Evolutionary conservation across 35 echinoderm and acorn worm species (phyloP), one percentile per base, ranked within the genome.

Genomic region (Diadema setosum): DNA sequence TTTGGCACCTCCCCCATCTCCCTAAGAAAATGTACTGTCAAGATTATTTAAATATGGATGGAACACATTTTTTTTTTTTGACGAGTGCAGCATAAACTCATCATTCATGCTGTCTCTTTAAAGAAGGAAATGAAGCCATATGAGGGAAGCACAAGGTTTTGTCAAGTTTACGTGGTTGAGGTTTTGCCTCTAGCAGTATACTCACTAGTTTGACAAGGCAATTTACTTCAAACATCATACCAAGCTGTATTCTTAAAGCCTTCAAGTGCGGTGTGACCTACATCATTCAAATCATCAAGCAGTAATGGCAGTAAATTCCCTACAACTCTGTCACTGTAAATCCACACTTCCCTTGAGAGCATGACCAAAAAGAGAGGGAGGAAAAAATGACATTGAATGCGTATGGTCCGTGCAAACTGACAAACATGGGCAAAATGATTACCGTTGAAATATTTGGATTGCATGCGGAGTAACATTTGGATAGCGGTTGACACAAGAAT

Each of bases 81-180:
- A n/a, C n/a, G n/a, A n/a, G n/a, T n/a, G n/a, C n/a, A n/a, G n/a
- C n/a, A n/a, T n/a, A n/a, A n/a, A n/a, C n/a, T n/a, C n/a, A n/a
- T n/a, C n/a, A n/a, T n/a, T n/a, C n/a, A n/a, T n/a, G n/a, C n/a
- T n/a, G n/a, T n/a, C n/a, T n/a, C n/a, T n/a, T n/a, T n/a, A n/a
- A n/a, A n/a, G n/a, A n/a, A n/a, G n/a, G n/a, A n/a, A n/a, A n/a
- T n/a, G n/a, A n/a, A n/a, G n/a, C n/a, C n/a, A n/a, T n/a, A n/a
- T n/a, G n/a, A n/a, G n/a, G n/a, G n/a, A n/a, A n/a, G 5, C 63
- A 67, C 0, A 67, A 34, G 63, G 63, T 67, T 67, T n/a, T n/a
- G n/a, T 52, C 40, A 41, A 78, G 73, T 78, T 78, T 78, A 78
- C 44, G 33, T 25, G 73, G 73, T 78, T 78, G 73, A 78, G 63